Evolutionary conservation across 1,140 invertebrate species (phyloP).

Genomic region (Pristionchus pacificus): DNA sequence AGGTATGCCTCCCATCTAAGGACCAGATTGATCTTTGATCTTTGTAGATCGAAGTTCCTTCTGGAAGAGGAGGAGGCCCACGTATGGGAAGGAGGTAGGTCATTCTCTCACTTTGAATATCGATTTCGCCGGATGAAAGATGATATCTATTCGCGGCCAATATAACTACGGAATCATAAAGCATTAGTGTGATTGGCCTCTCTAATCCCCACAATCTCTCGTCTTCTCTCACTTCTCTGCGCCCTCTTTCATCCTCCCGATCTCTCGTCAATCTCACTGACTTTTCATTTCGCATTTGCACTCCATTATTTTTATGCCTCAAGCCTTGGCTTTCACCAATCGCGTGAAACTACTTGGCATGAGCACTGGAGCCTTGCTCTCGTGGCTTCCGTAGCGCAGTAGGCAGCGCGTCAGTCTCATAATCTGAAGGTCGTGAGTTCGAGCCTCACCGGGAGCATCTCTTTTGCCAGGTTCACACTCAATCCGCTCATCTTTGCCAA

Average conservation of each 20-base stretch:
- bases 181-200: neutral
- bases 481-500: constrained; percentile 57
- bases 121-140: neutral
- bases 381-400: constrained; percentile 71
- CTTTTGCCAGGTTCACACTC: constrained; percentile 46
- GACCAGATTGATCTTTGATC: neutral
- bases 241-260: no score
- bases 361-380: no score
- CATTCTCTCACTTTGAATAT: constrained; percentile 4
- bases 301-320: no score
- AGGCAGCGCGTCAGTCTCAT: constrained; percentile 92
- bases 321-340: no score
- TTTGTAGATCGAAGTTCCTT: constrained; percentile 4
- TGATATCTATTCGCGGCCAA: neutral
- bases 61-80: constrained; percentile 18
- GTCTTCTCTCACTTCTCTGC: no score
- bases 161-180: constrained; percentile 3
- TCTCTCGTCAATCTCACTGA: no score
- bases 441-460: neutral
- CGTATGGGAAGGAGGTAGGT: constrained; percentile 36
- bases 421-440: constrained; percentile 82
- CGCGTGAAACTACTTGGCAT: no score
- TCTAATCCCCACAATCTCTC: constrained; percentile 5
- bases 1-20: constrained; percentile 12
- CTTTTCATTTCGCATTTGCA: no score